Evolutionary conservation across 2,888 invertebrate species (phyloP), one percentile per base, ranked within the genome.

Genomic region (Adelognathus sp.): DNA sequence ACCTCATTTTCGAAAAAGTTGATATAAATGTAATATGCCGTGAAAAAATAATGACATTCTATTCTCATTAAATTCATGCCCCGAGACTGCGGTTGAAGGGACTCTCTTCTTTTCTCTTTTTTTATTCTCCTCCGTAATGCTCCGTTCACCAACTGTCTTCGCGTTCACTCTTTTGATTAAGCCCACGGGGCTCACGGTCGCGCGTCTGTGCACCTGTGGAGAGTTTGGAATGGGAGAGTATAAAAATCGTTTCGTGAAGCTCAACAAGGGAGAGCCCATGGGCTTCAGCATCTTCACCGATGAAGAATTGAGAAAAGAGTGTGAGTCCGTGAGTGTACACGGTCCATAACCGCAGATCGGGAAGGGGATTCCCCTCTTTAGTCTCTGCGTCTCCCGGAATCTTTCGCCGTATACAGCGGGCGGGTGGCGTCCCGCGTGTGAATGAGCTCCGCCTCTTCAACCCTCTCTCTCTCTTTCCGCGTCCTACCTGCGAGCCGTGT

Each of bases 251-350:
- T n/a, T 64, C 31, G 27, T 39, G 54, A n/a, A 41, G 16, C 54
- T 14, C 66, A 33, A 16, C 66, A 54, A 52, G 36, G 18, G 7
- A 5, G 18, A 9, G 33, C 33, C 11, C 50, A 27, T 14, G 50
- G 36, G 14, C 33, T 9, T 9, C 52, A 54, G 29, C 27, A 54
- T 27, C 27, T 5, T 7, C 52, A 14, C n/a, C 11, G 52, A 54
- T 5, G 31, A 31, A 3, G 4, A 7, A 31, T 5, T 31, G 7
- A 54, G 11, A n/a, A 27, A 54, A 54, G 14, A 54, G 29, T 5
- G 52, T 14, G n/a, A 24, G 63, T 60, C 82, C 73, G 74, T 76
- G 82, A 80, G 81, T 75, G 79, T 79, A 78, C 54, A 76, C 31
- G 21, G 41, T 24, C 18, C 14, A 24, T 29, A 63, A 7, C 14